Evolutionary conservation across 2,888 invertebrate genomes (phyloP).

Genomic region (Mesochorus sp.): DNA sequence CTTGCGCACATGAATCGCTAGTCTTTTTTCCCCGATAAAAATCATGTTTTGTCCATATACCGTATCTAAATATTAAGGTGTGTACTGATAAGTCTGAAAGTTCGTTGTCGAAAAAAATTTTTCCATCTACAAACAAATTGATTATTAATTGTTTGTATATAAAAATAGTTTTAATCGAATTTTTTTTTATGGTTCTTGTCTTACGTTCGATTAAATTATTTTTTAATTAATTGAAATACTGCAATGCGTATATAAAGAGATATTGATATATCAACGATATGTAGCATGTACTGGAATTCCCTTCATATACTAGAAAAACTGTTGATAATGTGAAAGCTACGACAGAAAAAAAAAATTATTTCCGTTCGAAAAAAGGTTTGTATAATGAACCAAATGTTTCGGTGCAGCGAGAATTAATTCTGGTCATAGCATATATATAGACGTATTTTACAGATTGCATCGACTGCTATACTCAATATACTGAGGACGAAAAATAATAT

Average conservation of each 20-base stretch:
- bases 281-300: background rate
- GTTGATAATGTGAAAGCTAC: background rate
- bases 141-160: no score
- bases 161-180: no score
- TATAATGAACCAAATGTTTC: conserved; percentile 30
- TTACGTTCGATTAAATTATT: no score
- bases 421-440: background rate
- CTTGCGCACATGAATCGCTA: conserved; percentile 24
- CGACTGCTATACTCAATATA: conserved; percentile 23
- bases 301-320: background rate
- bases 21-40: no score
- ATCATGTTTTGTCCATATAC: no score
- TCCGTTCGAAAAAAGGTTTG: background rate
- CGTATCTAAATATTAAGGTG: background rate
- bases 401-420: conserved; percentile 13
- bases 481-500: conserved; percentile 14
- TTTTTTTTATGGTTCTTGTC: no score
- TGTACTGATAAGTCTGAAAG: background rate
- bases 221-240: no score
- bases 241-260: background rate
- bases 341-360: conserved; percentile 2
- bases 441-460: conserved; percentile 31
- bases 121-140: no score
- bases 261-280: background rate
- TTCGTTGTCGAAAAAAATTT: background rate